phyloP scores from a whole-genome alignment of 37 sponge, comb jelly and placozoan species.

The Aphrocallistes beatrix region DNA sequence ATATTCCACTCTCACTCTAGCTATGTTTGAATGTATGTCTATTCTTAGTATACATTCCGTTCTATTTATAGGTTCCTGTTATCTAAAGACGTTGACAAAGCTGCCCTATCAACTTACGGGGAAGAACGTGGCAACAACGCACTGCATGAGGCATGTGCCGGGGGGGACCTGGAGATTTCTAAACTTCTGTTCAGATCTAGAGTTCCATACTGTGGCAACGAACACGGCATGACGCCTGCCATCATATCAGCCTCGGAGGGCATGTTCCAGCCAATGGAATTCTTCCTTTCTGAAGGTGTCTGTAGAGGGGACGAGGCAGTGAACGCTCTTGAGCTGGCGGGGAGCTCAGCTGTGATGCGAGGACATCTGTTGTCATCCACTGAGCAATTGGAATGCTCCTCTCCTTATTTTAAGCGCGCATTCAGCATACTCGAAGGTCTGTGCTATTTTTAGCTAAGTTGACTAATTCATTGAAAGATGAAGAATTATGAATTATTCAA shows the following conservation, averaged over 20 bases:
- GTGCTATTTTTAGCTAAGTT: too few relatives aligned
- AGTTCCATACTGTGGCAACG: not conserved
- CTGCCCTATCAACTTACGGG: not conserved
- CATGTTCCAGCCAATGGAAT: not conserved
- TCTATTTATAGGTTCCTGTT: constrained; percentile 3
- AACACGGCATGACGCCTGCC: constrained; percentile 7
- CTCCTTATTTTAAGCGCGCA: not conserved
- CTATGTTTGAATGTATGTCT: not conserved
- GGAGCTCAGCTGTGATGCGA: not conserved
- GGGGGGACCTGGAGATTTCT: not conserved
- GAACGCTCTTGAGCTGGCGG: not conserved
- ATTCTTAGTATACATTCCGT: too few relatives aligned
- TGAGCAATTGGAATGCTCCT: not conserved
- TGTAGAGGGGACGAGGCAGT: not conserved
- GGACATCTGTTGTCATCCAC: not conserved
- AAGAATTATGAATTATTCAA: too few relatives aligned
- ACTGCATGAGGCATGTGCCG: constrained; percentile 1
- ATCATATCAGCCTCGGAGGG: not conserved
- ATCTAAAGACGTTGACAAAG: not conserved
- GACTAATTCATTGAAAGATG: too few relatives aligned
- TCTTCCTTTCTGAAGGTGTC: not conserved
- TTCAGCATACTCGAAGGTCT: not conserved
- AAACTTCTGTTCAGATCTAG: not conserved
- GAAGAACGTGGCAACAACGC: not conserved
- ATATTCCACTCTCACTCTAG: not conserved